Conservation (phyloP, 2,797 vertebrate genomes). For the Hybognathus amarus region DNA sequence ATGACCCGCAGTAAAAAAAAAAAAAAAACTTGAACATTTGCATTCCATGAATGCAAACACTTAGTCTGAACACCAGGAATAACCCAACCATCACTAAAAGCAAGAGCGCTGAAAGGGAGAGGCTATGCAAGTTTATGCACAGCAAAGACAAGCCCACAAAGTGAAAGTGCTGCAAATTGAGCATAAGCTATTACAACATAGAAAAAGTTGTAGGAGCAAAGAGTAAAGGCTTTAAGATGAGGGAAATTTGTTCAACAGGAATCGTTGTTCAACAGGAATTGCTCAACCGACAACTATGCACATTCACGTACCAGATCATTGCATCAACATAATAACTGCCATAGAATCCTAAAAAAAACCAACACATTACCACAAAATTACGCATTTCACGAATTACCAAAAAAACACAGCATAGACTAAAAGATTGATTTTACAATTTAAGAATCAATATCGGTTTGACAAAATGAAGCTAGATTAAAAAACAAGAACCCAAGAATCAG, state of each 20-base stretch:
- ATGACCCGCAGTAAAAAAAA: background rate
- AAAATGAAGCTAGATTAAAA: background rate
- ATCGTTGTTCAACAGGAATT: background rate
- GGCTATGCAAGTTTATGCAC: slow-evolving; percentile 49
- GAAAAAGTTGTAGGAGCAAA: background rate
- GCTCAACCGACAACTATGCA: background rate
- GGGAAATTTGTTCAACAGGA: background rate
- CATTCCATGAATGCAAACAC: slow-evolving; percentile 25
- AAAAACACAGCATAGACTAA: background rate
- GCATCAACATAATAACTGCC: slow-evolving; percentile 41
- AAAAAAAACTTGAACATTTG: background rate
- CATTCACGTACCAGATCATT: background rate
- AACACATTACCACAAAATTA: too few relatives aligned
- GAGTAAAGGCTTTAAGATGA: slow-evolving; percentile 8
- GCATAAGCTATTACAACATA: slow-evolving; percentile 38
- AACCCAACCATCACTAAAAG: background rate
- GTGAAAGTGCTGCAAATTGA: slow-evolving; percentile 51
- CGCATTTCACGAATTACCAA: too few relatives aligned
- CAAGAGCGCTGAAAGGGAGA: slow-evolving; percentile 2
- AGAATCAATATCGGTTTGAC: background rate
- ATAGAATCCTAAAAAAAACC: slow-evolving; percentile 16
- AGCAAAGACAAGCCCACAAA: slow-evolving; percentile 48
- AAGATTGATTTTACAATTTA: background rate
- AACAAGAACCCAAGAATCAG: background rate
- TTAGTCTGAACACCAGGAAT: background rate